Conservation (phyloP, 2,113 vertebrate genomes). For the Arvicanthis niloticus region DNA sequence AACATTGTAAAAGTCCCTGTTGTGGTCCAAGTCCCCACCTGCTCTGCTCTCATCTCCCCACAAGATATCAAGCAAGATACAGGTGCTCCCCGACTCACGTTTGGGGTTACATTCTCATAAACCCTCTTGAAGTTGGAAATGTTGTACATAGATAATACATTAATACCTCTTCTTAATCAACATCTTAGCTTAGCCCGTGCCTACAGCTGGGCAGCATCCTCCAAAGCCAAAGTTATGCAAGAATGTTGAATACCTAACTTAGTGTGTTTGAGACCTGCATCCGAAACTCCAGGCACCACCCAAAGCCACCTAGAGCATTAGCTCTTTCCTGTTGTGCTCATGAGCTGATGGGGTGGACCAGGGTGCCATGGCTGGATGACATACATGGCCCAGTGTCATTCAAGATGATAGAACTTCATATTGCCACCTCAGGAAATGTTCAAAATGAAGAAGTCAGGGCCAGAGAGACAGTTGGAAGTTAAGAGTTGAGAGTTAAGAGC, state of each 20-base stretch:
- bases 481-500: not conserved
- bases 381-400: not conserved
- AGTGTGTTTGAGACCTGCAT: not conserved
- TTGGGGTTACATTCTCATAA: not conserved
- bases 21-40: not conserved
- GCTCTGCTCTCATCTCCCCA: not conserved
- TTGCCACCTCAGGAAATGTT: no score
- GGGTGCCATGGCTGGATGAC: not conserved
- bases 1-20: not conserved
- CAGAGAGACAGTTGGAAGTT: not conserved
- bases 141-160: not conserved
- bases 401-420: not conserved
- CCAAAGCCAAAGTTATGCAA: not conserved
- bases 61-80: not conserved
- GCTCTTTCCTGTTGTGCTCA: not conserved
- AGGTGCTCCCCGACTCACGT: not conserved
- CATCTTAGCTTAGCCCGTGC: not conserved
- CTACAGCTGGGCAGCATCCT: not conserved
- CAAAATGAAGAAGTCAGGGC: not conserved
- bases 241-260: not conserved
- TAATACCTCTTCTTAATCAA: not conserved
- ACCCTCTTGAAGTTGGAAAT: not conserved
- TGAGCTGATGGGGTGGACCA: no score
- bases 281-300: not conserved
- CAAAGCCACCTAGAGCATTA: accelerated